A percentile compares a stretch with the other conserved stretches of the same genome.
These are phyloP conservation scores for Mystacornis crossleyi DNA, from an alignment of 2,113 vertebrate species.

Conservation along the genomic window DNA sequence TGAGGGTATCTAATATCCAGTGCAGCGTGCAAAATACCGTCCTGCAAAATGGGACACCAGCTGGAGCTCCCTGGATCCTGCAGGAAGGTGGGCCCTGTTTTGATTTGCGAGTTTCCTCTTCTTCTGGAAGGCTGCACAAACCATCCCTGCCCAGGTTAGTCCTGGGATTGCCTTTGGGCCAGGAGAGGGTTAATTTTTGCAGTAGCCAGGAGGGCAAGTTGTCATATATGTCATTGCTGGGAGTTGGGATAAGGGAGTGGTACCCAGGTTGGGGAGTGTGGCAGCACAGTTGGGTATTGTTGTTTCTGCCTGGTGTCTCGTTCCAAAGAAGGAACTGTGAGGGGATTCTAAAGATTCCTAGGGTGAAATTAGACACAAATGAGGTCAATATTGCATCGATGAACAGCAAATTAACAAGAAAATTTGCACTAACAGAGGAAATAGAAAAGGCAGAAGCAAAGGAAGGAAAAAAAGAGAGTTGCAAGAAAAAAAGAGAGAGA, in stretches of 20 bases:
- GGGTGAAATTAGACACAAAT: neutral
- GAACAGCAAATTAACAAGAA: too few species aligned
- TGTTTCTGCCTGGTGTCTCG: neutral
- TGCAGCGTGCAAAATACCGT: neutral
- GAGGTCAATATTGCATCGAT: too few species aligned
- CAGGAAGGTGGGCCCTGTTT: fast-evolving
- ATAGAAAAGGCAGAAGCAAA: neutral
- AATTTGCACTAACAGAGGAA: too few species aligned
- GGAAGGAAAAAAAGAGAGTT: neutral
- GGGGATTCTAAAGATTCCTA: neutral
- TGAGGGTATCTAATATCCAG: neutral
- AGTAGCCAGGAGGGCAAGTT: neutral
- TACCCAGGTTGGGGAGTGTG: fast-evolving
- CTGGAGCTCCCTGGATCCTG: neutral
- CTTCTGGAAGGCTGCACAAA: neutral
- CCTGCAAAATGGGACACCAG: neutral
- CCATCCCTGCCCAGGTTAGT: neutral
- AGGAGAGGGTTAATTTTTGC: neutral
- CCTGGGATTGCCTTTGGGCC: neutral
- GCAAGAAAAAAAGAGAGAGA: too few species aligned
- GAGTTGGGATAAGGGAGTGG: neutral
- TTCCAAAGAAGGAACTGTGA: too few species aligned
- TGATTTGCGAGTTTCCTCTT: neutral
- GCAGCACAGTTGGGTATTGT: neutral
- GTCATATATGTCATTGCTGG: fast-evolving